A percentile compares a stretch with the other conserved stretches of the same genome.
These are phyloP conservation scores for Clostera curtula DNA, from an alignment of 2,888 invertebrate species.

Conservation along the genomic window DNA sequence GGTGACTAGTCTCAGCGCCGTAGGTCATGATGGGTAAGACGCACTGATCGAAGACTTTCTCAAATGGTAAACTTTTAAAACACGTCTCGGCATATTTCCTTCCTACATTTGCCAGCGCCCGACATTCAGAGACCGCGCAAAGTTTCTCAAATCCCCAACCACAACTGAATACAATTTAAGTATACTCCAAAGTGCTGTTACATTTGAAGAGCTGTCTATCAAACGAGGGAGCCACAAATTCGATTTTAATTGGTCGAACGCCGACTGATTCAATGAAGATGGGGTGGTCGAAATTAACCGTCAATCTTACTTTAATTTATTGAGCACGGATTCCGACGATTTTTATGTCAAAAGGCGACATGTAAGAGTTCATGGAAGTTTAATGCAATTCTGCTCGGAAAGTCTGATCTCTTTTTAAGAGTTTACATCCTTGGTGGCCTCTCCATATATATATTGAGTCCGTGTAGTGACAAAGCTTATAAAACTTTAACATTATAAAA, in stretches of 20 bases:
- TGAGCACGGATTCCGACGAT: constrained; percentile 15
- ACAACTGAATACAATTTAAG: constrained; percentile 13
- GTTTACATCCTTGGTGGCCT: too few species aligned
- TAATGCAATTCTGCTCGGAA: too few species aligned
- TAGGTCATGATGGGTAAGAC: too few species aligned
- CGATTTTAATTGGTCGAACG: constrained; percentile 59
- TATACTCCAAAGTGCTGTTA: constrained; percentile 17
- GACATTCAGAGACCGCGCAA: not conserved
- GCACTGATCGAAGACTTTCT: too few species aligned
- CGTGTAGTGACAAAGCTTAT: too few species aligned
- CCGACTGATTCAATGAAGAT: constrained; percentile 49
- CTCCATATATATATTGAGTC: too few species aligned
- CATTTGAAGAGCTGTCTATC: constrained; percentile 31
- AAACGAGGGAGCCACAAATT: constrained; percentile 47
- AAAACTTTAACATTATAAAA: too few species aligned
- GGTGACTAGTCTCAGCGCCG: too few species aligned
- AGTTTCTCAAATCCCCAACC: not conserved
- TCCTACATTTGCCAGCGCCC: not conserved
- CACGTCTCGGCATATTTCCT: too few species aligned
- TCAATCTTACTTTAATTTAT: constrained; percentile 33
- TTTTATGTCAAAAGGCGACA: constrained; percentile 9
- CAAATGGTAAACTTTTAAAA: too few species aligned
- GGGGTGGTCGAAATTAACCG: constrained; percentile 36
- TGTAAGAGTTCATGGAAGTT: constrained; percentile 2
- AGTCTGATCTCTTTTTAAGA: too few species aligned